Conservation (phyloP, 2,113 vertebrate species). For the Nannobrachium achirus region DNA sequence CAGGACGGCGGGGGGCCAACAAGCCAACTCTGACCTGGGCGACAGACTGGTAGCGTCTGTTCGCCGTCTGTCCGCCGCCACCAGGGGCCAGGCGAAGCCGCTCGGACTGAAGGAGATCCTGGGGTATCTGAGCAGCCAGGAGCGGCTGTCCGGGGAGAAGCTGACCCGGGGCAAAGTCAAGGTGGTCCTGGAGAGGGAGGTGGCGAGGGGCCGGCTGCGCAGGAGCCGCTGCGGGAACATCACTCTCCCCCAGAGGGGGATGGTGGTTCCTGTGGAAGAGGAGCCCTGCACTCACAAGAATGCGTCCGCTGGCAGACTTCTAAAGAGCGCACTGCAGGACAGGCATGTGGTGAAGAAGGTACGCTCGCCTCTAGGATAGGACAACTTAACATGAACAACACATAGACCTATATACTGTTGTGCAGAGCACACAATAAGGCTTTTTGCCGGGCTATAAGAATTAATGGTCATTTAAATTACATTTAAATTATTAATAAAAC, state of each 20-base stretch:
- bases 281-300: constrained; percentile 27
- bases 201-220: constrained; percentile 80
- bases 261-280: constrained; percentile 59
- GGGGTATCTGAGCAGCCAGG: constrained; percentile 73
- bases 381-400: constrained; percentile 71
- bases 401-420: constrained; percentile 50
- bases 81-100: constrained; percentile 70
- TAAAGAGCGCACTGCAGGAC: constrained; percentile 71
- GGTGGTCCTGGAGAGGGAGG: constrained; percentile 83
- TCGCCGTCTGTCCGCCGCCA: constrained; percentile 69
- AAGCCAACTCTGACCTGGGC: constrained; percentile 63
- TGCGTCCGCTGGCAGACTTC: constrained; percentile 55
- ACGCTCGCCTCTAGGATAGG: too few species aligned
- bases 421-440: background rate
- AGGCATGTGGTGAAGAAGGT: constrained; percentile 64
- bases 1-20: constrained; percentile 34
- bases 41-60: constrained; percentile 75
- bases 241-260: constrained; percentile 76
- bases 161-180: constrained; percentile 85
- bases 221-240: constrained; percentile 85
- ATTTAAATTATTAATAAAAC: background rate
- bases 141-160: constrained; percentile 73
- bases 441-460: constrained; percentile 36
- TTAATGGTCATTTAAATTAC: constrained; percentile 38
- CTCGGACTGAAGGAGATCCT: constrained; percentile 75